These are phyloP conservation scores for Pionites leucogaster DNA, from an alignment of 2,113 vertebrate species.

Conservation along the genomic window DNA sequence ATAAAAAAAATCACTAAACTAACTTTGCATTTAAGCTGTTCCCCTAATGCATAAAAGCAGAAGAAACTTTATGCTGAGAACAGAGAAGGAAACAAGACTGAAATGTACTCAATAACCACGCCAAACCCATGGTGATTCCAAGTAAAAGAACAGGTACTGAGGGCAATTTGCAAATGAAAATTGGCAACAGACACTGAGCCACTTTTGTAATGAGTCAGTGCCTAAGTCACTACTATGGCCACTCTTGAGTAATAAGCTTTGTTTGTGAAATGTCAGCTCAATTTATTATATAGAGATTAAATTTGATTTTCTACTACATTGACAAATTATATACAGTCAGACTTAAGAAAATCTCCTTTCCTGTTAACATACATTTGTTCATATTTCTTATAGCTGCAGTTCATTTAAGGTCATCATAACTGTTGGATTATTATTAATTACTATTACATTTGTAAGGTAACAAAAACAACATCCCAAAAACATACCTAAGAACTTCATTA, in stretches of 20 bases:
- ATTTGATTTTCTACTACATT: conserved; percentile 48
- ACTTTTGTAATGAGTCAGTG: conserved; percentile 41
- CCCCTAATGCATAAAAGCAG: background rate
- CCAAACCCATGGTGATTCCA: background rate
- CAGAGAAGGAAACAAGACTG: background rate
- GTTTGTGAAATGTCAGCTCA: conserved; percentile 46
- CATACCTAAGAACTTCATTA: background rate
- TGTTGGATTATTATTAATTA: background rate
- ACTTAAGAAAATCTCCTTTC: background rate
- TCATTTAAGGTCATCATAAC: background rate
- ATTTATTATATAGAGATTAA: conserved; percentile 50
- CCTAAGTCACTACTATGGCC: background rate
- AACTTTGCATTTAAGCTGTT: background rate
- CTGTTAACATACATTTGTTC: background rate
- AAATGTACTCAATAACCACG: background rate
- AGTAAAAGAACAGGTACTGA: background rate
- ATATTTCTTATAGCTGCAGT: background rate
- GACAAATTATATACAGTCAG: conserved; percentile 30
- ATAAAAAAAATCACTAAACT: accelerated
- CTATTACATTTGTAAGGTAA: background rate
- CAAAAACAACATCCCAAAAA: background rate
- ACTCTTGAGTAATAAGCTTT: conserved; percentile 22
- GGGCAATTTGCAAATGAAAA: conserved; percentile 23
- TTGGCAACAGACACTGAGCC: background rate
- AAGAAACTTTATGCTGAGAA: background rate